These are phyloP conservation scores for Bovichtus diacanthus DNA, from an alignment of 2,797 vertebrate species.

Conservation along the genomic window DNA sequence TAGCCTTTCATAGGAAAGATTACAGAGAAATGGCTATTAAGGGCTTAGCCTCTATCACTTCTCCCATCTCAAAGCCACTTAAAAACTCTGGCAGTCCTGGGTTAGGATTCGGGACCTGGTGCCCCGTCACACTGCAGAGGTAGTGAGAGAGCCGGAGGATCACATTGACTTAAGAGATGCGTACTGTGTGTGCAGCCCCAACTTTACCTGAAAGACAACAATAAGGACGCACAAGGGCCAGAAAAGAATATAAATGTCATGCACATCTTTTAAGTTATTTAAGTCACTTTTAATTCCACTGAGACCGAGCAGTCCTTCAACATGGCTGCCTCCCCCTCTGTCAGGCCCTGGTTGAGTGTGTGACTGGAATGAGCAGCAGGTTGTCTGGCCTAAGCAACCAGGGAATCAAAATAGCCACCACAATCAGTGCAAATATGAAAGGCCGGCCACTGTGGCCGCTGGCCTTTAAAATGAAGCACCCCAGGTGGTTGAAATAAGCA, in stretches of 20 bases:
- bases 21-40: constrained; percentile 91
- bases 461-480: constrained; percentile 69
- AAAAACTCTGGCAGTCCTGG: constrained; percentile 83
- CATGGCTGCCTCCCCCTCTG: constrained; percentile 74
- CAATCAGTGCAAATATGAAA: constrained; percentile 83
- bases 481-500: constrained; percentile 74
- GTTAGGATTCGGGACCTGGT: constrained; percentile 82
- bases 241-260: constrained; percentile 48
- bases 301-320: constrained; percentile 77
- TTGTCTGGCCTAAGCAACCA: constrained; percentile 63
- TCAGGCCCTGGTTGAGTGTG: constrained; percentile 55
- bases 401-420: constrained; percentile 83
- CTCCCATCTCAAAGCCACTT: constrained; percentile 89
- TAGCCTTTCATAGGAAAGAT: constrained; percentile 90
- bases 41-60: constrained; percentile 88
- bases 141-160: constrained; percentile 65
- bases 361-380: constrained; percentile 73
- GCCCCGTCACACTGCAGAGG: constrained; percentile 73
- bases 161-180: constrained; percentile 64
- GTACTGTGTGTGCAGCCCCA: constrained; percentile 24
- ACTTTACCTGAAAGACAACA: constrained; percentile 50
- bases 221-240: constrained; percentile 48
- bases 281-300: constrained; percentile 62
- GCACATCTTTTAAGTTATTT: too few relatives aligned
- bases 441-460: constrained; percentile 74